These are phyloP conservation scores for Eulemur mongoz DNA, from an alignment of 2,797 vertebrate species.

Conservation along the genomic window DNA sequence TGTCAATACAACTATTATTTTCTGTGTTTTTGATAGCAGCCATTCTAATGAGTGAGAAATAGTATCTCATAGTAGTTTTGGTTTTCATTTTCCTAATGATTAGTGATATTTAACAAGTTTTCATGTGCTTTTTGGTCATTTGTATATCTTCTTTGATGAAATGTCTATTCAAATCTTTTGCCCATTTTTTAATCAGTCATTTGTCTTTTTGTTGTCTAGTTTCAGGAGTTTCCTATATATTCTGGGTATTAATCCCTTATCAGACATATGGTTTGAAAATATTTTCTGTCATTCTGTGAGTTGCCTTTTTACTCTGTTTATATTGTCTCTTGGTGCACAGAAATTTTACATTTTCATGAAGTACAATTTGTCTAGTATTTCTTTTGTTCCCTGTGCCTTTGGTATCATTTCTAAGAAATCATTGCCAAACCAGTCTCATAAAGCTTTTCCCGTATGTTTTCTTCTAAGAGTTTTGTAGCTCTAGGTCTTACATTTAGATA, in stretches of 20 bases:
- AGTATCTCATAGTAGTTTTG: neutral
- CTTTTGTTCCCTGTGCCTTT: neutral
- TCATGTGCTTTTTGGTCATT: neutral
- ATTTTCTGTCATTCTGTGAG: neutral
- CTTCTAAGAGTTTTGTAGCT: neutral
- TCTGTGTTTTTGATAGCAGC: neutral
- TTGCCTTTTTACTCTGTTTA: neutral
- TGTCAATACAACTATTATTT: neutral
- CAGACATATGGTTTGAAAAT: neutral
- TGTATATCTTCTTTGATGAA: neutral
- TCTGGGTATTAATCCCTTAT: neutral
- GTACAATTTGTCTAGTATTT: neutral
- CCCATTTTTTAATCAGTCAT: neutral
- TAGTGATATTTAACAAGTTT: neutral
- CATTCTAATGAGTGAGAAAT: neutral
- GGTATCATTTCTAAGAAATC: neutral
- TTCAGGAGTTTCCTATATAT: neutral
- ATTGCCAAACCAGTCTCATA: neutral
- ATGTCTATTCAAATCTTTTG: neutral
- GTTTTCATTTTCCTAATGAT: neutral
- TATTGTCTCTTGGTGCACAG: neutral
- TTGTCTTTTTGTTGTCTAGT: neutral
- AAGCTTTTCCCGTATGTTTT: neutral
- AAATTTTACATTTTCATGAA: neutral
- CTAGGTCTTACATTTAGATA: neutral